These are phyloP conservation scores for Oreochromis niloticus DNA, from an alignment of 2,113 vertebrate genomes.

Conservation along the genomic window DNA sequence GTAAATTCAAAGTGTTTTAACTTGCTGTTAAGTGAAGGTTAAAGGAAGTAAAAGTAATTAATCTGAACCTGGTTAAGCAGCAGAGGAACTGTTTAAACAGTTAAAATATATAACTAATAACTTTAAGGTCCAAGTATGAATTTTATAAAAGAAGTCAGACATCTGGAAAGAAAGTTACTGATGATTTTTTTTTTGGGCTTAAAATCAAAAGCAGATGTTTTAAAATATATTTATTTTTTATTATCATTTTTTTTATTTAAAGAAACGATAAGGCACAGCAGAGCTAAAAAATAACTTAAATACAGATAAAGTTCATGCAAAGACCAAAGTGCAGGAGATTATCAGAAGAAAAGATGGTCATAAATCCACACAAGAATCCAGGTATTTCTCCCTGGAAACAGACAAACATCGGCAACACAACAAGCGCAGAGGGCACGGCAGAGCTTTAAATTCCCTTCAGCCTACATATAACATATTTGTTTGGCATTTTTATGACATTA, in stretches of 20 bases:
- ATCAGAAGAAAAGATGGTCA: background rate
- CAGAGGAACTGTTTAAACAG: accelerated
- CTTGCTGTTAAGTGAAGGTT: background rate
- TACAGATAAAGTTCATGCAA: background rate
- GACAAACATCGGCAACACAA: background rate
- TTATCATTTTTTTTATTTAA: background rate
- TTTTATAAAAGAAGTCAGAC: background rate
- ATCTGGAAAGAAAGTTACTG: background rate
- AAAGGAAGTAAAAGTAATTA: background rate
- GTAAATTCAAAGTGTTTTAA: background rate
- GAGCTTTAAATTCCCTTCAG: background rate
- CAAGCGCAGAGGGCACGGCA: accelerated
- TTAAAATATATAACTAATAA: background rate
- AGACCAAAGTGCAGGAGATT: background rate
- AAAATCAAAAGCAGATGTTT: background rate
- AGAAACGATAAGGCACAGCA: background rate
- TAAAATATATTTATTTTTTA: background rate
- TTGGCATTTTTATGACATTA: background rate
- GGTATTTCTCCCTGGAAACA: background rate
- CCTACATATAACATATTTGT: background rate
- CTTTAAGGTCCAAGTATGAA: background rate
- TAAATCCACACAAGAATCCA: background rate
- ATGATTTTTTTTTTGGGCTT: accelerated
- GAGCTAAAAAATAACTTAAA: background rate
- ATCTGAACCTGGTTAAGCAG: background rate